Evolutionary conservation across 1,140 invertebrate genomes (phyloP).

Genomic region (Eumaeus atala): DNA sequence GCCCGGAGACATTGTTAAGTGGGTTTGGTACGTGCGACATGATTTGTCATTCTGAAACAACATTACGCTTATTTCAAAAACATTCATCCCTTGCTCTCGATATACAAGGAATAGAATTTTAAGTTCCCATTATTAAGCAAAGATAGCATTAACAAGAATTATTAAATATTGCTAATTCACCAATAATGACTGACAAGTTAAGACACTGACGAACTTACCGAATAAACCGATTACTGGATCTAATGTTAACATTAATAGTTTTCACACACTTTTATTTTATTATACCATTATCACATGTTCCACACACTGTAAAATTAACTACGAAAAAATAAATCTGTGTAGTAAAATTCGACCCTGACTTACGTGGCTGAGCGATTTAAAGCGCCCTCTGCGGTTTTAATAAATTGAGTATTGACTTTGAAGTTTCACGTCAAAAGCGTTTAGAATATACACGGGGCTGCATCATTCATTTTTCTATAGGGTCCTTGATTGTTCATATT

Average conservation of each 20-base stretch:
- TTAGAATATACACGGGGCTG: slow-evolving; percentile 14
- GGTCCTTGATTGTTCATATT: too few relatives aligned
- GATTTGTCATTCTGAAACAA: slow-evolving; percentile 60
- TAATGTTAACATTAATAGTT: slow-evolving; percentile 45
- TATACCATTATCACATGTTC: slow-evolving; percentile 67
- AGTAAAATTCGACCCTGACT: slow-evolving; percentile 72
- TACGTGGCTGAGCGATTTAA: slow-evolving; percentile 69
- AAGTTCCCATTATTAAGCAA: slow-evolving; percentile 52
- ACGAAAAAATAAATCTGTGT: slow-evolving; percentile 55
- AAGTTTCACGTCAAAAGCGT: slow-evolving; percentile 38
- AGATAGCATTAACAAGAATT: slow-evolving; percentile 43
- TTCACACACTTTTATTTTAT: slow-evolving; percentile 38
- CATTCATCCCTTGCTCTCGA: too few relatives aligned
- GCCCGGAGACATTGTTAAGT: slow-evolving; percentile 44
- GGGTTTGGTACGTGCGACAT: slow-evolving; percentile 65
- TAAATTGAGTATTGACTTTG: slow-evolving; percentile 60
- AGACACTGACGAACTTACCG: slow-evolving; percentile 45
- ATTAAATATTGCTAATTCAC: slow-evolving; percentile 68
- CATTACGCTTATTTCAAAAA: slow-evolving; percentile 16
- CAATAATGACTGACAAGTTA: slow-evolving; percentile 53
- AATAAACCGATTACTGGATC: slow-evolving; percentile 41
- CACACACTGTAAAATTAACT: slow-evolving; percentile 49
- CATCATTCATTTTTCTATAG: too few relatives aligned
- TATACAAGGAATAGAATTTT: neutral
- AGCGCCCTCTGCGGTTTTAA: slow-evolving; percentile 57